Base-by-base conservation (phyloP, 2,113 vertebrate species). In the human region DNA sequence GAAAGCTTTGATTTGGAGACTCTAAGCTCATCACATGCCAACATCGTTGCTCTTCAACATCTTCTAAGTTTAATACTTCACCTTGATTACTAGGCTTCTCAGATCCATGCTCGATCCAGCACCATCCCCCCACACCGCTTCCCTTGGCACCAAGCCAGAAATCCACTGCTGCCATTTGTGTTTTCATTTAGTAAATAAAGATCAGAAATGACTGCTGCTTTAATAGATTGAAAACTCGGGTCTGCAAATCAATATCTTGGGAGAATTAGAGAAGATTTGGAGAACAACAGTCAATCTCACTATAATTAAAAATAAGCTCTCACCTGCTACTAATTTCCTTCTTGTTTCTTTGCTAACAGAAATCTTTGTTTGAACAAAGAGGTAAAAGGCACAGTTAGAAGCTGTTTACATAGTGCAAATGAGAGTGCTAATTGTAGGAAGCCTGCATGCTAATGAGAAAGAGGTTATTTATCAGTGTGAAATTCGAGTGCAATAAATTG, bases 281-380 rank as follows among this genome's bases (percentile, higher is more conserved):
- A 97, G 97, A 98, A 98, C 97, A 97, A 98, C 96, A 98, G 97
- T 97, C 98, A 98, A 97, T 98, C 97, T 97, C 97, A 97, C 91
- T 98, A 96, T 98, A 98, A 98, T 98, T 98, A 98, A 97, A 98
- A 98, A 97, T 98, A 98, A 98, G 97, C 98, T 97, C 97, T 98
- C 97, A 98, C 98, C 97, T 98, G 98, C 97, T 97, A 98, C 98
- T 98, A 97, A 98, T 98, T 98, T 97, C 97, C 95, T 98, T 90
- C 95, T 98, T 98, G 97, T 98, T 98, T 97, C 97, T 97, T 97
- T 96, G 97, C 98, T 98, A 96, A 98, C 97, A 98, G 97, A 97
- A 97, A 98, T 98, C 97, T 98, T 98, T 97, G 97, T 98, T 98
- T 97, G 97, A 98, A 98, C 97, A 97, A 98, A 97, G 97, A 97